phyloP scores from a whole-genome alignment of 2,797 vertebrate species.

The Myotis planiceps region DNA sequence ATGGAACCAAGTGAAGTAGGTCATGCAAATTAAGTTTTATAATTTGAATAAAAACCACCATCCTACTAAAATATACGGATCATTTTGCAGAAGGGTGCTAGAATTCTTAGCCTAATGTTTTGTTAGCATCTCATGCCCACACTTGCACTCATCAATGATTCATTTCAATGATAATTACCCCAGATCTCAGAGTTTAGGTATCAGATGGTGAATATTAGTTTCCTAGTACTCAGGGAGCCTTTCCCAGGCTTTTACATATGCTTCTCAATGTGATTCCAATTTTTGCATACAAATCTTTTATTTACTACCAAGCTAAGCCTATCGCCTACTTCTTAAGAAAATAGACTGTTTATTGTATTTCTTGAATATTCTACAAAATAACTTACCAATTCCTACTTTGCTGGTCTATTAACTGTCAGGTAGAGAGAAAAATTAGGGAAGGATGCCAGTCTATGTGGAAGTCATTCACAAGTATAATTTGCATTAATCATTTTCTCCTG shows the following conservation, averaged over 20 bases:
- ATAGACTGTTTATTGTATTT: neutral
- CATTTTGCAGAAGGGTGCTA: neutral
- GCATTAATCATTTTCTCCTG: slow-evolving; percentile 19
- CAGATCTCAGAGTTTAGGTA: slow-evolving; percentile 1
- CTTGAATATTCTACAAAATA: neutral
- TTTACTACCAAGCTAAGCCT: slow-evolving; percentile 4
- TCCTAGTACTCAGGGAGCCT: slow-evolving; percentile 48
- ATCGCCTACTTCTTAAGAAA: slow-evolving; percentile 19
- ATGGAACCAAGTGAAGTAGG: neutral
- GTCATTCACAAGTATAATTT: neutral
- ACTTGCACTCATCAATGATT: slow-evolving; percentile 27
- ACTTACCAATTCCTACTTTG: neutral
- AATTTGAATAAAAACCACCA: neutral
- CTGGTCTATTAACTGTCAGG: neutral
- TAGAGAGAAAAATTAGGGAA: slow-evolving; percentile 33
- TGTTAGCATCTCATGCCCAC: neutral
- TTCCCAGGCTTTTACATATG: slow-evolving; percentile 58
- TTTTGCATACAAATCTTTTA: slow-evolving; percentile 38
- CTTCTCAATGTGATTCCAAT: slow-evolving; percentile 46
- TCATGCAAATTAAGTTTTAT: neutral
- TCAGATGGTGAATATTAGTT: slow-evolving; percentile 67
- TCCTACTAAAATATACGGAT: neutral
- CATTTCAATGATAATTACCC: slow-evolving; percentile 47
- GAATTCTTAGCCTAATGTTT: slow-evolving; percentile 40
- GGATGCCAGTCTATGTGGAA: neutral